phyloP scores from a whole-genome alignment of 2,888 invertebrate species.

The Ditula angustiorana region DNA sequence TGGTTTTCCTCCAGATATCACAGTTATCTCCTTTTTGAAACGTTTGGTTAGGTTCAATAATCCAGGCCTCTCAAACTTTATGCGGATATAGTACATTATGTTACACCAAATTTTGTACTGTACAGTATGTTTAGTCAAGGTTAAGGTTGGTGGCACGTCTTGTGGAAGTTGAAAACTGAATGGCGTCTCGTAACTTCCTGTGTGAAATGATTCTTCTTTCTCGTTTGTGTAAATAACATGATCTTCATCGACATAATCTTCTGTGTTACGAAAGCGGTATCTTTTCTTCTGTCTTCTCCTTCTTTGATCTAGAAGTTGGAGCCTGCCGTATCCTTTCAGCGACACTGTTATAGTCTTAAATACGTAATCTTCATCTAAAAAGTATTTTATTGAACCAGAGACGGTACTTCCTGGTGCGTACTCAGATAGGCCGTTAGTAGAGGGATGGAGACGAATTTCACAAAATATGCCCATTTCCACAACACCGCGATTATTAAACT shows the following conservation, averaged over 20 bases:
- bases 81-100: conserved; percentile 33
- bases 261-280: conserved; percentile 9
- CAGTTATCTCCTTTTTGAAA: conserved; percentile 28
- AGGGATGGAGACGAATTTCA: conserved; percentile 30
- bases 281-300: conserved; percentile 10
- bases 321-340: conserved; percentile 29
- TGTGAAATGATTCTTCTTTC: conserved; percentile 7
- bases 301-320: conserved; percentile 7
- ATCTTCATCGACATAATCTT: conserved; percentile 34
- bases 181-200: conserved; percentile 23
- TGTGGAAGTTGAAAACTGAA: conserved; percentile 31
- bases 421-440: conserved; percentile 5
- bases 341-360: conserved; percentile 31
- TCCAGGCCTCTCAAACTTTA: conserved; percentile 38
- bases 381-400: conserved; percentile 30
- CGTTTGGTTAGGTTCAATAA: conserved; percentile 18
- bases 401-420: conserved; percentile 22
- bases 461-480: conserved; percentile 31
- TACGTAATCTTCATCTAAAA: conserved; percentile 21
- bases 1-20: conserved; percentile 11
- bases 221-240: conserved; percentile 19
- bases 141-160: conserved; percentile 26
- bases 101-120: conserved; percentile 33
- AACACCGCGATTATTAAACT: neutral
- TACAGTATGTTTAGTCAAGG: conserved; percentile 7